Base-by-base conservation (phyloP, 2,888 invertebrate species). In the Sturmia bella region DNA sequence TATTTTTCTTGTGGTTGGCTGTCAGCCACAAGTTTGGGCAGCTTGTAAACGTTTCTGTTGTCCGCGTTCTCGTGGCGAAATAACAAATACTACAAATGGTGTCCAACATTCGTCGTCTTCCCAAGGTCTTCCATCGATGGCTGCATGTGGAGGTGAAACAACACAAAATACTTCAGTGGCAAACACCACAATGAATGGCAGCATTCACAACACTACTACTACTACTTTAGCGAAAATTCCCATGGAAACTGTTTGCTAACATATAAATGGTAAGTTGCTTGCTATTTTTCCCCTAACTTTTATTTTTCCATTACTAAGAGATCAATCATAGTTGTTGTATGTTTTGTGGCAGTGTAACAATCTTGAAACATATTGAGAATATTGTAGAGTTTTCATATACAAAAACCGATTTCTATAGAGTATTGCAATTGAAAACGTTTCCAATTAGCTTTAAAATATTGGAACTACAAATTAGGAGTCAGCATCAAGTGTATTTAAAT, bases 1-100 rank as follows among this genome's bases (percentile, higher is more conserved):
- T 90, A 97, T 97, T 87, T 97, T 97, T 91, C 94, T 96, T 87
- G 96, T 97, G 84, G 96, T 96, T 85, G 97, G 96, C 64, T 96
- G 96, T 90, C 96, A 96, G 92, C 96, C 96, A 76, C 96, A 96
- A 92, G 94, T 95, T 87, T 92, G 95, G 92, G 92, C 94, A 32
- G 94, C 94, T 50, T 91, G 94, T 39, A 94, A 94, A 88, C 91
- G 94, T 75, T 91, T 94, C 84, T 94, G 93, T 92, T 94, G 94
- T 86, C 92, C 93, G 84, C 92, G 92, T 83, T 91, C 92, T 77
- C 91, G 93, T 37, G 91, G 92, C 84, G 91, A 92, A 83, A 92
- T 92, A 85, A 90, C 91, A 68, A 91, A 90, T 84, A 92, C 93
- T 21, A 93, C 93, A 69, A 94, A 94, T 81, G 93, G 93, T 1